Evolutionary conservation across 2,888 invertebrate species (phyloP).

Genomic region (Sacculina carcini): DNA sequence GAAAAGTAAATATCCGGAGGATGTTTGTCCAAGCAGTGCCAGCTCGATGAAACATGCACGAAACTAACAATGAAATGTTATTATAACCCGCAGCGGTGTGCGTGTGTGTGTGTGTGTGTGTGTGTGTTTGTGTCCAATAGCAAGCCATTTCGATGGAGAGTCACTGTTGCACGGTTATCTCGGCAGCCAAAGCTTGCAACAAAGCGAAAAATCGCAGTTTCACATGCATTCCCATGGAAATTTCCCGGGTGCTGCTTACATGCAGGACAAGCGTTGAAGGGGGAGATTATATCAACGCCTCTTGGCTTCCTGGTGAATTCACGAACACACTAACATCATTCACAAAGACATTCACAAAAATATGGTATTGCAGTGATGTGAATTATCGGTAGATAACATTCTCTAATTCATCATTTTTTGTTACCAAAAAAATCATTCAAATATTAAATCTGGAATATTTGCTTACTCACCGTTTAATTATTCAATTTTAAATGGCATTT

Average conservation of each 20-base stretch:
- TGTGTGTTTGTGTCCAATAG: slow-evolving; percentile 16
- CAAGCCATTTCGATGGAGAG: slow-evolving; percentile 49
- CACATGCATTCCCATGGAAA: slow-evolving; percentile 56
- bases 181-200: slow-evolving; percentile 63
- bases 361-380: too few species aligned
- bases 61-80: too few species aligned
- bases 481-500: too few species aligned
- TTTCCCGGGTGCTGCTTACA: slow-evolving; percentile 63
- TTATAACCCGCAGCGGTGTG: background rate
- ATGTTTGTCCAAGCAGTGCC: too few species aligned
- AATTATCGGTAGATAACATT: too few species aligned
- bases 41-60: too few species aligned
- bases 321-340: background rate
- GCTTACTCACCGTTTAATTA: too few species aligned
- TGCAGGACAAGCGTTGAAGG: slow-evolving; percentile 40
- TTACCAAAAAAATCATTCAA: too few species aligned
- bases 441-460: too few species aligned
- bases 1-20: too few species aligned
- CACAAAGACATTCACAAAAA: too few species aligned
- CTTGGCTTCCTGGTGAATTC: slow-evolving; percentile 48
- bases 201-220: slow-evolving; percentile 55
- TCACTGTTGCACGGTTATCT: slow-evolving; percentile 58
- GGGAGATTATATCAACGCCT: slow-evolving; percentile 83
- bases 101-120: background rate
- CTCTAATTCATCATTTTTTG: too few species aligned